Base-by-base conservation (phyloP, 2,888 invertebrate species). In the Erpobdella octoculata region DNA sequence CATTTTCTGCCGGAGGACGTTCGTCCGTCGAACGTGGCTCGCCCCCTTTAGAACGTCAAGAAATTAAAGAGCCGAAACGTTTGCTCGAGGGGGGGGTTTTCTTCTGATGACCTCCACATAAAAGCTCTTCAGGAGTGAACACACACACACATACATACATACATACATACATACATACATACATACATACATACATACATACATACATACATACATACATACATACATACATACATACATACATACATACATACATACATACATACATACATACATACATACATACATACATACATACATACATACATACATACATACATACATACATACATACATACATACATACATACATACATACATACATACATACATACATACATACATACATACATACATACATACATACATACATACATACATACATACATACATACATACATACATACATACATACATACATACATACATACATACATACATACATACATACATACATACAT, bases 121-220 rank as follows among this genome's bases (percentile, higher is more conserved):
- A n/a, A n/a, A n/a, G n/a, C n/a, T n/a, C n/a, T n/a, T n/a, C n/a
- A n/a, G n/a, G n/a, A n/a, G n/a, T n/a, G 46, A 15, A 41, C n/a
- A 41, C 46, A 41, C n/a, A 41, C 46, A 41, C n/a, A 41, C 46
- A 41, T 41, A 41, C 46, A 41, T 41, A 41, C 46, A 41, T 41
- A 41, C 46, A 41, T 41, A 41, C 46, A 41, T 41, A 41, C 46
- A 41, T 41, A 41, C 46, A 41, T 41, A 41, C 46, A 41, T 41
- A 41, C 46, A 41, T 41, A 41, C 46, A 41, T 41, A 41, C 46
- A 41, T 41, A 41, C 46, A 41, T 41, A 41, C 46, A 41, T 41
- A 41, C 46, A 41, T 41, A 41, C 46, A 41, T 41, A 41, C 46
- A 41, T 41, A 41, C 46, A 41, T 41, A 41, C 46, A 41, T 41